A percentile compares a stretch with the other conserved stretches of the same genome.
Conservation (phyloP, 2,888 invertebrate genomes). For the Eupithecia inturbata region DNA sequence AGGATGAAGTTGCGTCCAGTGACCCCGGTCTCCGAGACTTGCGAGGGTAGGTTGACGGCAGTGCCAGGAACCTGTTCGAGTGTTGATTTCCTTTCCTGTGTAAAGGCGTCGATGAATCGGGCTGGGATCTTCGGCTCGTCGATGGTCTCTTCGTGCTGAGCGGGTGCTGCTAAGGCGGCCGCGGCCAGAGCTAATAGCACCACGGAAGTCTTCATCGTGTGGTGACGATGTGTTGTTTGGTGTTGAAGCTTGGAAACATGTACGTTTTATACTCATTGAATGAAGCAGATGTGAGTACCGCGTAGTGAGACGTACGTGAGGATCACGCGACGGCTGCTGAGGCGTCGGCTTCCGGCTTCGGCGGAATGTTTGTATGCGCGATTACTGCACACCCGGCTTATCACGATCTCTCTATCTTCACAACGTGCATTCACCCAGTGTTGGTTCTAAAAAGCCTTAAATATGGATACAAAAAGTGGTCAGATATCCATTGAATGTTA, state of each 20-base stretch:
- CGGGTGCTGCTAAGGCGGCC: slow-evolving; percentile 66
- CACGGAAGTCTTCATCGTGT: slow-evolving; percentile 74
- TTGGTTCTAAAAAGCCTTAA: background rate
- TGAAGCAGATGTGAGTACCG: slow-evolving; percentile 39
- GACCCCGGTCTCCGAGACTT: slow-evolving; percentile 41
- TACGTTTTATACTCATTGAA: slow-evolving; percentile 69
- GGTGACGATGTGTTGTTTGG: slow-evolving; percentile 59
- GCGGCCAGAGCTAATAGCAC: slow-evolving; percentile 66
- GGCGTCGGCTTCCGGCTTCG: slow-evolving; percentile 52
- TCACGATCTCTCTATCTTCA: slow-evolving; percentile 6
- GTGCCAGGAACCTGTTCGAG: slow-evolving; percentile 42
- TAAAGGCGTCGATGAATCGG: slow-evolving; percentile 40
- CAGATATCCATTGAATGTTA: background rate
- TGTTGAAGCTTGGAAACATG: slow-evolving; percentile 48
- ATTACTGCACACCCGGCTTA: slow-evolving; percentile 4
- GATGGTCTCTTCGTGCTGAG: slow-evolving; percentile 52
- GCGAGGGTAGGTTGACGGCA: slow-evolving; percentile 32
- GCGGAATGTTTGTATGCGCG: slow-evolving; percentile 12
- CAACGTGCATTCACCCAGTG: background rate
- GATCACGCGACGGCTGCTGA: slow-evolving; percentile 55
- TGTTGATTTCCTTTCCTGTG: slow-evolving; percentile 62
- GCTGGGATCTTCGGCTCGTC: slow-evolving; percentile 39
- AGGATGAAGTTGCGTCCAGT: slow-evolving; percentile 55
- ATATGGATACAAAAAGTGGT: background rate
- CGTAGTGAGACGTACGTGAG: slow-evolving; percentile 64